Evolutionary conservation across 2,888 invertebrate genomes (phyloP), one percentile per base, ranked within the genome.

Genomic region (Yponomeuta evonymella): DNA sequence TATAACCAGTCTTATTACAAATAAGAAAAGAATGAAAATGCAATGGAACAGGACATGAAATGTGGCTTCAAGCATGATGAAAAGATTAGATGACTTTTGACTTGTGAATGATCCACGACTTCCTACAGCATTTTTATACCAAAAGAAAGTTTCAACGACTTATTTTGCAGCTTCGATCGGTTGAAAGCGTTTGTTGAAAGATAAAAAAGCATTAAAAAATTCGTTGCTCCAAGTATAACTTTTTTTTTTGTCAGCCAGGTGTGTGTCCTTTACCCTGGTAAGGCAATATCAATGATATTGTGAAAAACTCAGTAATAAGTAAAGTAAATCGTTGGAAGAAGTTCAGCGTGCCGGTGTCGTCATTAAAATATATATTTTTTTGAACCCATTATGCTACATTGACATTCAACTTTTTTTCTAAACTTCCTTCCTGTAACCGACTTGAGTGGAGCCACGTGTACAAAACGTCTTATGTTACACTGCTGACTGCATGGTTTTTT

Each of bases 401-500:
- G 65, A 23, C 70, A 63, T 62, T 43, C 33, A 33, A 51, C 58
- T 69, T 48, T 43, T 43, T 65, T 23, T 23, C 15, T 64, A 64
- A 11, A n/a, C 70, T 70, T 70, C 70, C 70, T 67, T 67, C 67
- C 66, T 58, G 70, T 67, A n/a, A 23, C 43, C n/a, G 48, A 43
- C 43, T 66, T 67, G 15, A 70, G 70, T 70, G 70, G 64, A 8
- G 67, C 58, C 70, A 67, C 67, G 70, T 70, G 70, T 48, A 58
- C 51, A 15, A 5, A 36, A 29, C n/a, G 67, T 48, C 67, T 43
- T 43, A 6, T 43, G 67, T 65, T 43, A 9, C 6, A 43, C 30
- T 64, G 23, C 30, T 65, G 65, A 29, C 33, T 33, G 2, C 5
- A 12, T 23, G 10, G 2, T 1, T 11, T 65, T 65, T 6, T 64